phyloP scores from a whole-genome alignment of 2,113 vertebrate genomes.

The Alethe diademata region DNA sequence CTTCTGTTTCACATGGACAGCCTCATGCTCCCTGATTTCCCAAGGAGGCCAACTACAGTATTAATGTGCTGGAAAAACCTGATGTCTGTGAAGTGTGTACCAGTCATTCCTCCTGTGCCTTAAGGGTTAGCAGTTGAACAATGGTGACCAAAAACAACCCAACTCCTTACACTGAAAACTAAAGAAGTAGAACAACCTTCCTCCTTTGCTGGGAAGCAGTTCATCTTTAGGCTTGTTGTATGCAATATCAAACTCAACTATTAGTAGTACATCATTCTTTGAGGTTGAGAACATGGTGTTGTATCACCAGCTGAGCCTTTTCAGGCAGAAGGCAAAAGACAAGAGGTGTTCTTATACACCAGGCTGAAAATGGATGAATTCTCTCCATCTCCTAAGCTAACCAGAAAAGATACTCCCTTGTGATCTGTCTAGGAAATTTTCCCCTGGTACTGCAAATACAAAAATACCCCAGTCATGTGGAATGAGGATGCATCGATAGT shows the following conservation, averaged over 20 bases:
- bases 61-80: neutral
- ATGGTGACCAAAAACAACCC: neutral
- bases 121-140: neutral
- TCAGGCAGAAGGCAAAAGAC: neutral
- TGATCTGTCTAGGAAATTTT: neutral
- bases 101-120: neutral
- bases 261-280: neutral
- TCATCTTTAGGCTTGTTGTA: neutral
- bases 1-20: neutral
- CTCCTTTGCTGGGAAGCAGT: neutral
- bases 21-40: neutral
- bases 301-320: neutral
- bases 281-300: neutral
- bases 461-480: neutral
- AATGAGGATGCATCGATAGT: fast-evolving
- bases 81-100: neutral
- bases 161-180: neutral
- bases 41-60: neutral
- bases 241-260: neutral
- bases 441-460: neutral
- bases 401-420: neutral
- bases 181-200: neutral
- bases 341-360: neutral
- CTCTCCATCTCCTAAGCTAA: neutral
- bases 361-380: neutral